Evolutionary conservation across 2,888 invertebrate genomes (phyloP), one percentile per base, ranked within the genome.

Genomic region (Agonopterix arenella): DNA sequence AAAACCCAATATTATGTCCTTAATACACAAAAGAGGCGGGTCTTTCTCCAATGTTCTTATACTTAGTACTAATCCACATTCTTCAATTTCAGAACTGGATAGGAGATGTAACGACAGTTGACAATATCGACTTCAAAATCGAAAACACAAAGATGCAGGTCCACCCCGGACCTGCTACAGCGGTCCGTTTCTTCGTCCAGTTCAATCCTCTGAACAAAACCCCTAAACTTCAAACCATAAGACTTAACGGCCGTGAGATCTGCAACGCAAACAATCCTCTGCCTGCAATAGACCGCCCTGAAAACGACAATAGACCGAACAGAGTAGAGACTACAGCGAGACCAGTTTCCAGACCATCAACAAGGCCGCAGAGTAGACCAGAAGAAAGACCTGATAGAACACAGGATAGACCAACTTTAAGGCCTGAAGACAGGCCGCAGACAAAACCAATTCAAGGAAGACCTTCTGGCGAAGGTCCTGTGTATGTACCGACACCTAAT

Each of bases 131-230:
- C 58, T 93, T 90, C 67, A 90, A 91, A 52, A 86, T 93, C 37
- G 90, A 90, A 56, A 91, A 92, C 62, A 83, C 89, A 0, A 89
- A 90, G 44, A 90, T 91, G 79, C 88, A 83, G 55, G 80, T 93
- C 36, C 84, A 86, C 50, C 90, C 91, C 0, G 91, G 91, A 0
- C 90, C 90, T 1, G 90, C 91, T 0, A 77, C 90, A 0, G 72
- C 90, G 0, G 84, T 92, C 8, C 76, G 91, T 2, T 91, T 93
- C 71, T 92, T 92, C 71, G 91, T 92, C 0, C 91, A 91, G 53
- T 92, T 90, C 71, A 90, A 91, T 60, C 75, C 83, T 1, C 62
- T 80, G 1, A 80, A 75, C 45, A 79, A 79, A 16, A 71, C 86
- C 0, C 93, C 93, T 0, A 84, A 79, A 51, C 62, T 92, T 0